Percentiles rank a stretch among this genome's conserved stretches.
Evolutionary conservation across 23 tunicate genomes (phyloP).

Genomic region (Ascidia mentula): DNA sequence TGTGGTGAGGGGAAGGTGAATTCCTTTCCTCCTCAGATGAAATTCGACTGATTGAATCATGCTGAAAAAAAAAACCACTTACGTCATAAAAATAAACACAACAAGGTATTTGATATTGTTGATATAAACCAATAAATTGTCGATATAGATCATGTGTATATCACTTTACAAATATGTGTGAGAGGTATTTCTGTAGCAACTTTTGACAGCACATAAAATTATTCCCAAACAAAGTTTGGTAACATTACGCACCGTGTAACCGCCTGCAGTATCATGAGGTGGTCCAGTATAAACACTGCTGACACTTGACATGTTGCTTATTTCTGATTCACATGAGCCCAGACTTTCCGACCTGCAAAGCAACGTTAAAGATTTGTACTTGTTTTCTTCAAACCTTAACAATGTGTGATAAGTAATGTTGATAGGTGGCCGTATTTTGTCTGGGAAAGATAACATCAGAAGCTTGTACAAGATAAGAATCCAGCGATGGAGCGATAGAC

Average conservation of each 20-base stretch:
- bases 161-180: no score
- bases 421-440: no score
- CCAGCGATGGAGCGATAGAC: no score
- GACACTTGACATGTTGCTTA: slow-evolving; percentile 57
- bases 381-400: no score
- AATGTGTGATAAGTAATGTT: no score
- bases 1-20: slow-evolving; percentile 62
- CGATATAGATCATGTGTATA: not conserved
- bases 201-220: not conserved
- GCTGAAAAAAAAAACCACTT: not conserved
- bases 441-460: no score
- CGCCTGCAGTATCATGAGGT: not conserved
- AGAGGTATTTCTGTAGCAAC: not conserved
- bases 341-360: slow-evolving; percentile 49
- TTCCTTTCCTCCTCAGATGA: slow-evolving; percentile 74
- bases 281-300: slow-evolving; percentile 2
- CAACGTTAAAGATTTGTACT: no score
- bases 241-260: not conserved
- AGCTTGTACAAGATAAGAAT: no score
- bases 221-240: not conserved
- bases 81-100: not conserved
- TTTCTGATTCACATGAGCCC: slow-evolving; percentile 74
- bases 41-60: slow-evolving; percentile 40
- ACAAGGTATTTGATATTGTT: no score
- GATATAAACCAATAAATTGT: no score